Conservation (phyloP, 64 coral and sea anemone genomes). For the Stichodactyla mertensii region DNA sequence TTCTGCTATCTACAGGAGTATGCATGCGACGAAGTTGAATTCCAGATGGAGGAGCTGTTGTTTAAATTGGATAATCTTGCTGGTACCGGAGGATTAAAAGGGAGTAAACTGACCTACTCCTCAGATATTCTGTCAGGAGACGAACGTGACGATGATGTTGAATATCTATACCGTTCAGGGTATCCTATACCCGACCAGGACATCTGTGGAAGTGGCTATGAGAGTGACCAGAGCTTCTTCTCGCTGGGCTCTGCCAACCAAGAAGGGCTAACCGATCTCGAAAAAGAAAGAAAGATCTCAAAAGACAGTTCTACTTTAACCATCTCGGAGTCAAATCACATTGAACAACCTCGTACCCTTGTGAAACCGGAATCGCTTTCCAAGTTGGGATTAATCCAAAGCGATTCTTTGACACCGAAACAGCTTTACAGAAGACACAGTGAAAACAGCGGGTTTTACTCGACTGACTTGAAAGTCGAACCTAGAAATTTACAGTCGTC, state of each 20-base stretch:
- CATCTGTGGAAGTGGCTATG: conserved; percentile 40
- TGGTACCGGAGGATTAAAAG: conserved; percentile 8
- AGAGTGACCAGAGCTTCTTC: conserved; percentile 44
- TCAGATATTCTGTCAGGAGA: conserved; percentile 23
- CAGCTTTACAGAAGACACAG: conserved; percentile 7
- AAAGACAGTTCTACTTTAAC: conserved; percentile 1
- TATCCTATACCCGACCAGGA: neutral
- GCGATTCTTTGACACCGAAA: neutral
- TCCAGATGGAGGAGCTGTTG: conserved; percentile 41
- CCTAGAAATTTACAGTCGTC: neutral
- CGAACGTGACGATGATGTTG: conserved; percentile 28
- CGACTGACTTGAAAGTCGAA: neutral
- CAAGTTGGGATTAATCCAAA: neutral
- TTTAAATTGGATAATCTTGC: conserved; percentile 26
- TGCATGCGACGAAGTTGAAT: conserved; percentile 44
- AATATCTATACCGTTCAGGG: conserved; percentile 32
- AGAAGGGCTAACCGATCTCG: conserved; percentile 11
- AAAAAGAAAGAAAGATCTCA: conserved; percentile 10
- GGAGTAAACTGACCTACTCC: neutral
- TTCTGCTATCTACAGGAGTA: conserved; percentile 27
- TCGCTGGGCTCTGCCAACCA: conserved; percentile 6
- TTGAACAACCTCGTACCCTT: neutral
- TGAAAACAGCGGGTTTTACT: neutral
- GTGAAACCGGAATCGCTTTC: neutral
- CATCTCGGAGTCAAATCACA: neutral